Base-by-base conservation (phyloP, 2,888 invertebrate species). In the Perdita meconis region DNA sequence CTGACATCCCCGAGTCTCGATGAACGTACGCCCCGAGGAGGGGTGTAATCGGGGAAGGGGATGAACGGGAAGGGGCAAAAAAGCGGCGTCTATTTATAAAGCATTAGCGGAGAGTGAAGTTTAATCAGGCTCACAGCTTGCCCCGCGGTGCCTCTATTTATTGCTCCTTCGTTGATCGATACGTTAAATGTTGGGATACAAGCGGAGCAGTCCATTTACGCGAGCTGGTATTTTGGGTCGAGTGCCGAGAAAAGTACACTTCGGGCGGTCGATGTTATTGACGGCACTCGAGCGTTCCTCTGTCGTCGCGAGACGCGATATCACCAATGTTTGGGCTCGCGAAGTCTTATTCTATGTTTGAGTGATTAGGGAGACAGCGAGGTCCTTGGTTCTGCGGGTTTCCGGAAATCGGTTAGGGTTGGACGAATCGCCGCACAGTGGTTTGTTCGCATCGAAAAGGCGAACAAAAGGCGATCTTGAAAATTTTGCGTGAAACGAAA, bases 21-120 rank as follows among this genome's bases (percentile, higher is more conserved):
- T 55, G 64, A 65, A 55, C 63, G 72, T 34, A 42, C 40, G 42
- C n/a, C n/a, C n/a, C n/a, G n/a, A n/a, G n/a, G n/a, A 30, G 34
- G 19, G 34, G 26, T 55, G 55, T n/a, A 56, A 55, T 50, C 40
- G 59, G 26, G 5, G 24, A 73, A 80, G 81, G 69, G 77, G 34
- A 8, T 16, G 59, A 34, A 36, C 34, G 50, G 22, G 69, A 47
- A 47, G 26, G 44, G 47, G 56, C 34, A 63, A 71, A 73, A 80
- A 80, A 80, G 84, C 72, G 76, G 66, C 68, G 66, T 72, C 86
- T 88, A 85, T 87, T 86, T 87, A 86, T 87, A 87, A 88, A 84
- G 81, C 83, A 87, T 88, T 84, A 85, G 80, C 81, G 81, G 80
- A 82, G 87, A 88, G 84, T 81, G 82, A 84, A 86, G 84, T 89